phyloP scores from a whole-genome alignment of 2,888 invertebrate genomes.

The Chydorus sphaericus region DNA sequence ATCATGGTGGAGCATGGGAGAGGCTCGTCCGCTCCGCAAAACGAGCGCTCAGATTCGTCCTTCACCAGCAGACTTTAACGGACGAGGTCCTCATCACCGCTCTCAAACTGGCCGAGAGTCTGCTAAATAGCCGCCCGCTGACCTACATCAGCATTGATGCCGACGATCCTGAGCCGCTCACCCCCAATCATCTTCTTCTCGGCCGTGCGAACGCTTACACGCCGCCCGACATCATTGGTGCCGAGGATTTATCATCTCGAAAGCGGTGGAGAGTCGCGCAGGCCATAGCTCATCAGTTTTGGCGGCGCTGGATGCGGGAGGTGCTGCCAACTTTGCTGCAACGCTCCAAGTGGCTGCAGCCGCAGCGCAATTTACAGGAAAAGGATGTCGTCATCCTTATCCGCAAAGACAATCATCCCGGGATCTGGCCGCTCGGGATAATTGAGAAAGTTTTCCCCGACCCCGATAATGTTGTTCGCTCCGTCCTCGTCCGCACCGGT shows the following conservation, averaged over 20 bases:
- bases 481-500: not conserved
- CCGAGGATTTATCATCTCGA: not conserved
- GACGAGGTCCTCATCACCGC: conserved; percentile 17
- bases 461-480: conserved; percentile 8
- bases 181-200: conserved; percentile 16
- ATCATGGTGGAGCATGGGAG: conserved; percentile 20
- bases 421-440: conserved; percentile 2
- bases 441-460: conserved; percentile 5
- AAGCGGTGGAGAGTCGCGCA: conserved; percentile 16
- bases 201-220: not conserved
- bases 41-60: conserved; percentile 6
- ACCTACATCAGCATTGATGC: conserved; percentile 15
- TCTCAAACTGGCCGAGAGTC: conserved; percentile 13
- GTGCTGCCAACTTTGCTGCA: conserved; percentile 18
- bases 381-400: conserved; percentile 14
- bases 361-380: not conserved
- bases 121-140: conserved; percentile 16
- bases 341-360: conserved; percentile 17
- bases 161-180: conserved; percentile 13
- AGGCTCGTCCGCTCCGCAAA: conserved; percentile 19
- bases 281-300: conserved; percentile 20
- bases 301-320: conserved; percentile 21
- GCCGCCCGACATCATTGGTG: not conserved
- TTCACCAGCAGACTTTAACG: conserved; percentile 11
- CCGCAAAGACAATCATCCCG: not conserved